These are phyloP conservation scores for Okapia johnstoni DNA, from an alignment of 2,113 vertebrate species.

Conservation along the genomic window DNA sequence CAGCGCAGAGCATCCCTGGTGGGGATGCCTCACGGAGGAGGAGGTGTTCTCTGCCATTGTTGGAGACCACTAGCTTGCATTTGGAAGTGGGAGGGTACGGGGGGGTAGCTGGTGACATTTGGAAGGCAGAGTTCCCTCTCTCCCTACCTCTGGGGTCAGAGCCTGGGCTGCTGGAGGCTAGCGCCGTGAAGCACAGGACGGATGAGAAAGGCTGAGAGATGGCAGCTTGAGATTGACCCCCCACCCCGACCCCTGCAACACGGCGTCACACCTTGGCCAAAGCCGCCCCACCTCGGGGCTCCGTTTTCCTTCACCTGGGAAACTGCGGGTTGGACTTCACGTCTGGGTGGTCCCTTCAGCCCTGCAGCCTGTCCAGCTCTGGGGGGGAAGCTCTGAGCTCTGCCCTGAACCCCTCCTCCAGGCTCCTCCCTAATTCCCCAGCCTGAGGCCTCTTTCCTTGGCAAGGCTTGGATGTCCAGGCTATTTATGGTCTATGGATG, in stretches of 20 bases:
- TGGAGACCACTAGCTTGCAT: neutral
- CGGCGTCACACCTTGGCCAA: neutral
- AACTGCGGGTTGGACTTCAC: fast-evolving
- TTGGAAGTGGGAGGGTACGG: neutral
- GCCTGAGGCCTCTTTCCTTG: neutral
- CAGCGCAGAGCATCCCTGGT: neutral
- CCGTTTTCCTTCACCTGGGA: neutral
- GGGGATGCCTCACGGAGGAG: neutral
- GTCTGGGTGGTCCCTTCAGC: neutral
- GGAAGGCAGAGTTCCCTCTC: neutral
- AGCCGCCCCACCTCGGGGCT: neutral
- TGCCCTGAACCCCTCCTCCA: too few relatives aligned
- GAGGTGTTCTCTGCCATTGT: neutral
- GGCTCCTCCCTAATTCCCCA: neutral
- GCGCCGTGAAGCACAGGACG: neutral
- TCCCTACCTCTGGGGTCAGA: neutral
- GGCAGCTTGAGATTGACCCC: neutral
- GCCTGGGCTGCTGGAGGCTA: neutral
- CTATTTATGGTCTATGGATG: neutral
- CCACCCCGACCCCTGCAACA: neutral
- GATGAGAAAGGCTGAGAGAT: neutral
- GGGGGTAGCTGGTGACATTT: neutral
- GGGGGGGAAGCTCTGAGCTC: neutral
- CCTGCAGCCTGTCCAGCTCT: fast-evolving
- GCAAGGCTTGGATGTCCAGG: neutral